phyloP scores from a whole-genome alignment of 2,888 invertebrate genomes.

The Blastobasis adustella region DNA sequence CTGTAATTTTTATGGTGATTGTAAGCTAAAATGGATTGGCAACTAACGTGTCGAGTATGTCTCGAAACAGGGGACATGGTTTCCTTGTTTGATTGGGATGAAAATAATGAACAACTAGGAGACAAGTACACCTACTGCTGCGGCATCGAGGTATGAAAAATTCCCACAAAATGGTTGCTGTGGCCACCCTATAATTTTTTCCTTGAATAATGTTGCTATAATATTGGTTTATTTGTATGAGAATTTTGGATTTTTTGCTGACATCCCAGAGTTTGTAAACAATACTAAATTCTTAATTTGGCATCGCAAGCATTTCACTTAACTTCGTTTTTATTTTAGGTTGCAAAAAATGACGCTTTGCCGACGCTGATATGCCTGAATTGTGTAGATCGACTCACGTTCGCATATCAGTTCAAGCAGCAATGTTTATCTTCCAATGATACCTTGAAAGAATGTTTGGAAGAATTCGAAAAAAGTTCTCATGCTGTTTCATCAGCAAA shows the following conservation, averaged over 20 bases:
- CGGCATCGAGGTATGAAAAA: constrained; percentile 68
- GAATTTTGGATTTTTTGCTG: constrained; percentile 54
- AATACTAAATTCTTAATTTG: constrained; percentile 17
- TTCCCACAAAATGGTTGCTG: constrained; percentile 71
- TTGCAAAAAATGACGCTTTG: constrained; percentile 58
- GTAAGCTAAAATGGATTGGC: constrained; percentile 64
- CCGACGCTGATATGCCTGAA: constrained; percentile 67
- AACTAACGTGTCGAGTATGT: constrained; percentile 70
- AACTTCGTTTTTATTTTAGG: constrained; percentile 36
- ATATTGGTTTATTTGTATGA: constrained; percentile 52
- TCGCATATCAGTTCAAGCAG: constrained; percentile 66
- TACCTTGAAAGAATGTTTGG: constrained; percentile 64
- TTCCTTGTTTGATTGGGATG: constrained; percentile 71
- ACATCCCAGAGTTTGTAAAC: constrained; percentile 49
- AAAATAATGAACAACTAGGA: constrained; percentile 70
- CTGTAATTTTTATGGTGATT: constrained; percentile 13
- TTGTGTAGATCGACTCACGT: constrained; percentile 66
- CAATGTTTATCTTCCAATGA: constrained; percentile 66
- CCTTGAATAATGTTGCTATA: constrained; percentile 71
- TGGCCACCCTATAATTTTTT: constrained; percentile 72
- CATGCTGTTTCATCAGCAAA: constrained; percentile 40
- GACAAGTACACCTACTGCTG: constrained; percentile 68
- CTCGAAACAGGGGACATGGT: constrained; percentile 70
- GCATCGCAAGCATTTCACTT: constrained; percentile 7
- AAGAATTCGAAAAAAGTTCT: constrained; percentile 59